Evolutionary conservation across 2,888 invertebrate species (phyloP), one percentile per base, ranked within the genome.

Genomic region (Agonopterix arenella): DNA sequence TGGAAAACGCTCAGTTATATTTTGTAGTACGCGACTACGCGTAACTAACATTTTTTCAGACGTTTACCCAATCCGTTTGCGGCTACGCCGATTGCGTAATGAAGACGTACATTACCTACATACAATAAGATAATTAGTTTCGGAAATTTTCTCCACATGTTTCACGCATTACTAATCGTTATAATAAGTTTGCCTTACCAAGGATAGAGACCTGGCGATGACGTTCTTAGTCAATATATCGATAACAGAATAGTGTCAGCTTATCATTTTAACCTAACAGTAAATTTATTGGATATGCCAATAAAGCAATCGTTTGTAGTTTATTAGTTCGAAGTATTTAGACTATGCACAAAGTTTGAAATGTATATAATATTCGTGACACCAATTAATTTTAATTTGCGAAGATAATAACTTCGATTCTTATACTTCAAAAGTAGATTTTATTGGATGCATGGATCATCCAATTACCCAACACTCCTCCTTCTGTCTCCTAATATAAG

Each of bases 101-200:
- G 37, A 51, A 48, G 48, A 46, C 40, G 18, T 46, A 18, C 11
- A 8, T 9, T 42, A 53, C 48, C 48, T 48, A 47, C 18, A 44
- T 37, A 36, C 46, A 56, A 54, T 56, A 52, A 51, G 47, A 49
- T 54, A 54, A 56, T 56, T 53, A 51, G 49, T 51, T 51, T 52
- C 56, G 56, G 56, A 56, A 46, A 50, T 54, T 54, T 52, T 54
- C 51, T 52, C 44, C 52, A 52, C 48, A 46, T 46, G 48, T 47
- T 53, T 46, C 47, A 49, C 47, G 52, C 49, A 45, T 45, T 50
- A 43, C 52, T 52, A 42, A 45, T 40, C 28, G 28, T 28, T 28
- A 28, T 7, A 28, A 28, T 28, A 1, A n/a, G 28, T 28, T 28
- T 45, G 48, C 8, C 8, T 45, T 16, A 40, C 38, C 28, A 48